Evolutionary conservation across 2,113 vertebrate species (phyloP).

Genomic region (Oreochromis niloticus): DNA sequence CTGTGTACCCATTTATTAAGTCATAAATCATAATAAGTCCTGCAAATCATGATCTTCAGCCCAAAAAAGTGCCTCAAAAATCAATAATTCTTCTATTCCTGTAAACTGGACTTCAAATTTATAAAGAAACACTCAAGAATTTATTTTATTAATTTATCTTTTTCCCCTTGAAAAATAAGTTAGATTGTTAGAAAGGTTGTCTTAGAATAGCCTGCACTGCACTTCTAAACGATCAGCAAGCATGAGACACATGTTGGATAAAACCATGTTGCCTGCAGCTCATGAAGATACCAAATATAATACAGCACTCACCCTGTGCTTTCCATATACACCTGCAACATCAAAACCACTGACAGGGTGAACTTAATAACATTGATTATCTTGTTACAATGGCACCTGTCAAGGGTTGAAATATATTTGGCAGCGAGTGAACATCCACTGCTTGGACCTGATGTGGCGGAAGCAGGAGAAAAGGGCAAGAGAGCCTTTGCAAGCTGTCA

Average conservation of each 20-base stretch:
- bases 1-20: not conserved
- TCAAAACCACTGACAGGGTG: not conserved
- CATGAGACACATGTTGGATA: not conserved
- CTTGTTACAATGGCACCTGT: not conserved
- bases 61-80: not conserved
- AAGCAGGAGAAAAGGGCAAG: not conserved
- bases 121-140: not conserved
- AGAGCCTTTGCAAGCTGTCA: not conserved
- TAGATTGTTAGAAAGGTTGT: rapidly evolving
- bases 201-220: not conserved
- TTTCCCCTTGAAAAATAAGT: rapidly evolving
- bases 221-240: not conserved
- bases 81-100: not conserved
- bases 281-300: not conserved
- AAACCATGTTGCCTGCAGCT: not conserved
- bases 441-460: not conserved
- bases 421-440: not conserved
- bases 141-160: rapidly evolving
- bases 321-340: not conserved
- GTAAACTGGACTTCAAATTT: not conserved
- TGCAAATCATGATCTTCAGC: not conserved
- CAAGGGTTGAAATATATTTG: not conserved
- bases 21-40: not conserved
- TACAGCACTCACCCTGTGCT: not conserved
- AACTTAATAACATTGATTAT: not conserved